Evolutionary conservation across 2,113 vertebrate genomes (phyloP).

Genomic region (Propithecus coquereli): DNA sequence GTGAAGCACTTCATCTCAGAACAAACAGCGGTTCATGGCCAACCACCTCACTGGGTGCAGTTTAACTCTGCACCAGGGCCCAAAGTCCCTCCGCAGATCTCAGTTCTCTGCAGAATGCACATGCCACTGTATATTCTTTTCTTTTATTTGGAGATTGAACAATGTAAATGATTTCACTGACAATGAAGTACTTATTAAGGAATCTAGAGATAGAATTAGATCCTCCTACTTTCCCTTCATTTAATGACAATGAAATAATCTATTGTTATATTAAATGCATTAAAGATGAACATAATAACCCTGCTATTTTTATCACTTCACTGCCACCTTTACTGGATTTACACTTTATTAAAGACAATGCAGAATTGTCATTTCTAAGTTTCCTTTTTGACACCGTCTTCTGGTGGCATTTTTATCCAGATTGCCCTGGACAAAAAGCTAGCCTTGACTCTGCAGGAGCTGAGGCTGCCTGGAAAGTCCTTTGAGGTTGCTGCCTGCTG

Average conservation of each 20-base stretch:
- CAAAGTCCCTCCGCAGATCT: background rate
- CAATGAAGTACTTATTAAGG: conserved; percentile 73
- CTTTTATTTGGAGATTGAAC: conserved; percentile 56
- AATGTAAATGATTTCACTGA: conserved; percentile 76
- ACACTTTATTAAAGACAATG: conserved; percentile 51
- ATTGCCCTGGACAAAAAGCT: conserved; percentile 15
- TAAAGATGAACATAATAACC: conserved; percentile 67
- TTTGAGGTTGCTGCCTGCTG: background rate
- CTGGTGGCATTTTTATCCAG: conserved; percentile 37
- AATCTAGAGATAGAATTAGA: conserved; percentile 75
- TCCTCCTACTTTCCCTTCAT: conserved; percentile 73
- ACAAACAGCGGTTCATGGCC: conserved; percentile 39
- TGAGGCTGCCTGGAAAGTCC: background rate
- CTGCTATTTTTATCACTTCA: conserved; percentile 71
- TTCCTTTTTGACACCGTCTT: conserved; percentile 47
- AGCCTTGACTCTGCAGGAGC: background rate
- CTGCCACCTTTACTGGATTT: conserved; percentile 58
- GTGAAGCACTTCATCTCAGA: conserved; percentile 67
- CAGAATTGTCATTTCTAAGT: conserved; percentile 42
- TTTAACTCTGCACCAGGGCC: background rate
- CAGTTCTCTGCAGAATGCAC: background rate
- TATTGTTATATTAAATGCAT: conserved; percentile 49
- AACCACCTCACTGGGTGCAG: background rate
- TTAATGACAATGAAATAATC: conserved; percentile 69
- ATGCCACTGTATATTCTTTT: background rate